Conservation (phyloP, 2,113 vertebrate species). For the Sander vitreus region DNA sequence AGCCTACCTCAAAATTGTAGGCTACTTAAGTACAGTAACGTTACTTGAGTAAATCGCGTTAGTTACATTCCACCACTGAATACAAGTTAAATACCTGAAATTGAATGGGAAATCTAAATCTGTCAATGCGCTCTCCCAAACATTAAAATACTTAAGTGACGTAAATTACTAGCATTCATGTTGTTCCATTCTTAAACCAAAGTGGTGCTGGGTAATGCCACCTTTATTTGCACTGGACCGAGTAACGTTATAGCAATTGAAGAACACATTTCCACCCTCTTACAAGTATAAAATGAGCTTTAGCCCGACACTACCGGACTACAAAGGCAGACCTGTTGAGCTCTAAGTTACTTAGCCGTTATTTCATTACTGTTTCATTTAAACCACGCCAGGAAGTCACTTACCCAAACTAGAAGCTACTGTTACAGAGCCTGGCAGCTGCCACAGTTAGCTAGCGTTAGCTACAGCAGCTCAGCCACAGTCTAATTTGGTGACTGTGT, state of each 20-base stretch:
- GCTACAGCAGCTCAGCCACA: constrained; percentile 17
- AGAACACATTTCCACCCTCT: background rate
- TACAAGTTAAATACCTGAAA: background rate
- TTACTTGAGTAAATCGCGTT: background rate
- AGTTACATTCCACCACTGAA: background rate
- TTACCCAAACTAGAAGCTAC: constrained; percentile 45
- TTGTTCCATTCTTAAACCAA: background rate
- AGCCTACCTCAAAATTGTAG: no score
- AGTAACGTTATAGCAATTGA: no score
- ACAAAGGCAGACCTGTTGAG: background rate
- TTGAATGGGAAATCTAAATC: background rate
- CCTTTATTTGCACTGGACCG: background rate
- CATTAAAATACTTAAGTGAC: background rate
- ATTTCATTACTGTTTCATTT: background rate
- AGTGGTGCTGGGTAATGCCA: background rate
- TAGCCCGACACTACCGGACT: background rate
- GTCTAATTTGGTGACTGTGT: constrained; percentile 60
- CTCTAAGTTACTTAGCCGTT: background rate
- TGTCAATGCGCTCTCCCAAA: background rate
- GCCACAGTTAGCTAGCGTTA: constrained; percentile 38
- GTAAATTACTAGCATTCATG: background rate
- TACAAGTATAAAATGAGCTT: background rate
- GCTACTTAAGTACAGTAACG: no score
- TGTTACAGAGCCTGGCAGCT: constrained; percentile 37
- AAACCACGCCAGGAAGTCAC: background rate